These are phyloP conservation scores for Tyto alba DNA, from an alignment of 2,113 vertebrate genomes.

Conservation along the genomic window DNA sequence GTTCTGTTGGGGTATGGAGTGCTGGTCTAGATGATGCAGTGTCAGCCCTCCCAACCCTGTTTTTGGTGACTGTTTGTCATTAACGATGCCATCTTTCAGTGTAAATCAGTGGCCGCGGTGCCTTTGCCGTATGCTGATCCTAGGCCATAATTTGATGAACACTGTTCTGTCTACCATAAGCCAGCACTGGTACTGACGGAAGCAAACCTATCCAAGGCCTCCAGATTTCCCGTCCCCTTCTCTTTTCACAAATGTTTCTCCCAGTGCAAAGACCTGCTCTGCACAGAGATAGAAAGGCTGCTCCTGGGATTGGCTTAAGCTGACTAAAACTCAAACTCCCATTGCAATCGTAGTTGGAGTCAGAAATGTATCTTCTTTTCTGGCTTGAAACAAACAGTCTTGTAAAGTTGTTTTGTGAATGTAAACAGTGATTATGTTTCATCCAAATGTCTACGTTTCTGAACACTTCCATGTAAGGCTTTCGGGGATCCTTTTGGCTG, in stretches of 20 bases:
- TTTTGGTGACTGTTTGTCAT: background rate
- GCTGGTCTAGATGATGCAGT: background rate
- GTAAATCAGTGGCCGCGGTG: background rate
- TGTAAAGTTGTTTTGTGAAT: background rate
- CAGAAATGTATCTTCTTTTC: background rate
- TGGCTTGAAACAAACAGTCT: background rate
- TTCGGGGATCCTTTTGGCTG: background rate
- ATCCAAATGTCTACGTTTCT: background rate
- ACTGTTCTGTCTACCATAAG: background rate
- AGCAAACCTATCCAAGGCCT: background rate
- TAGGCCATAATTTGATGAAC: background rate
- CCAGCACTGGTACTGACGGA: background rate
- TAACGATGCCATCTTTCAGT: background rate
- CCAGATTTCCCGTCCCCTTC: background rate
- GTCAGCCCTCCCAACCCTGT: background rate
- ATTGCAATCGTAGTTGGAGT: background rate
- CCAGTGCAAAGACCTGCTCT: background rate
- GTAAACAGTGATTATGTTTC: background rate
- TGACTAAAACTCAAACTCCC: background rate
- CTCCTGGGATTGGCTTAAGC: background rate
- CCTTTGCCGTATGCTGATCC: background rate
- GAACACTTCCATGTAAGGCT: background rate
- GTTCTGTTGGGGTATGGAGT: background rate
- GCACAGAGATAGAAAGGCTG: background rate
- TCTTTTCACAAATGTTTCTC: background rate